These are phyloP conservation scores for Ptyas mucosa DNA, from an alignment of 2,113 vertebrate genomes.

Conservation along the genomic window DNA sequence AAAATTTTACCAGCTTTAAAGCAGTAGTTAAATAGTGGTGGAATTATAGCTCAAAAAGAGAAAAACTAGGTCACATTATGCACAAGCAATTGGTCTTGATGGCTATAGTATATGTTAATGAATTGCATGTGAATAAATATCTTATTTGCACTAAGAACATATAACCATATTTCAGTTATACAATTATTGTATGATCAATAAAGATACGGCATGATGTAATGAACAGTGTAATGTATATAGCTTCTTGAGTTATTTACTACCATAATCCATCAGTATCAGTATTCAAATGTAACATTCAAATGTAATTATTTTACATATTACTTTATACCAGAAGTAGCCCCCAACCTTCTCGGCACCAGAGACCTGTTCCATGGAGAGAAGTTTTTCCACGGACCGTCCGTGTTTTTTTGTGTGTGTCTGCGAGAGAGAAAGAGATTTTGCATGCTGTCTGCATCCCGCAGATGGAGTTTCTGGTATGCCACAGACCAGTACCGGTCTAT, in stretches of 20 bases:
- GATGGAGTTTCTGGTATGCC: neutral
- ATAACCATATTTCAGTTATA: constrained; percentile 51
- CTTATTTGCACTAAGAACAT: constrained; percentile 51
- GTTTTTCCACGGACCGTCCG: neutral
- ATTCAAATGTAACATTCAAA: constrained; percentile 21
- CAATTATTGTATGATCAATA: constrained; percentile 41
- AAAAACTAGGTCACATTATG: neutral
- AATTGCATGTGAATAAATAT: constrained; percentile 57
- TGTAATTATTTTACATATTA: constrained; percentile 50
- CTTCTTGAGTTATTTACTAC: constrained; percentile 41
- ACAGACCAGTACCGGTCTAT: neutral
- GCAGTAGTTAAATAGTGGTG: neutral
- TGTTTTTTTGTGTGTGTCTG: no score
- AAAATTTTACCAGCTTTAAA: neutral
- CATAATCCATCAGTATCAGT: constrained; percentile 19
- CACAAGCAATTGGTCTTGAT: neutral
- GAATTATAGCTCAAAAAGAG: neutral
- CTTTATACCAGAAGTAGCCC: neutral
- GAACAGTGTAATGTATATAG: constrained; percentile 39
- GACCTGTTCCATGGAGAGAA: neutral
- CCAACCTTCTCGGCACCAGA: neutral
- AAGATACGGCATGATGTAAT: constrained; percentile 47
- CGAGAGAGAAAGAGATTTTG: neutral
- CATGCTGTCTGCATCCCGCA: neutral
- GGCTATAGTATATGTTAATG: constrained; percentile 23